A percentile compares a stretch with the other conserved stretches of the same genome.
phyloP scores from a whole-genome alignment of 2,888 invertebrate species.

The Mythimna loreyi region DNA sequence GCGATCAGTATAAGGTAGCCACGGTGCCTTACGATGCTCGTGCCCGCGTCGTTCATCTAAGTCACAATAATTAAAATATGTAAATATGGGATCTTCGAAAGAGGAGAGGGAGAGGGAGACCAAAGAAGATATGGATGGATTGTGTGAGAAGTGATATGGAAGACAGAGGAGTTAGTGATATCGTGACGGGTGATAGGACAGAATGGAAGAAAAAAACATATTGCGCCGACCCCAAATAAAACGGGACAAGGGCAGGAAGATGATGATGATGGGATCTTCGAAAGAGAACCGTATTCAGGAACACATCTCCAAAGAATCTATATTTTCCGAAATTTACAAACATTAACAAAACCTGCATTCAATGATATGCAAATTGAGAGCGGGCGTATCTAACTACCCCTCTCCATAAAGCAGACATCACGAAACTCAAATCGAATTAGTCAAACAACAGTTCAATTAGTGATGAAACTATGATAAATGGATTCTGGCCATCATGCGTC shows the following conservation, averaged over 20 bases:
- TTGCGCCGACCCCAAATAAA: too few species aligned
- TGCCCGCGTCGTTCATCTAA: slow-evolving; percentile 78
- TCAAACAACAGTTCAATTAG: slow-evolving; percentile 25
- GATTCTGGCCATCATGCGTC: slow-evolving; percentile 14
- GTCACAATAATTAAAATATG: slow-evolving; percentile 43
- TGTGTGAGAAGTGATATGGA: too few species aligned
- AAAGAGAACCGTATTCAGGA: not conserved
- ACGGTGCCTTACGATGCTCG: slow-evolving; percentile 73
- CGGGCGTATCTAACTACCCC: not conserved
- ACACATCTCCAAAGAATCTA: not conserved
- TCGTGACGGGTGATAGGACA: too few species aligned
- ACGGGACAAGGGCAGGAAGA: too few species aligned
- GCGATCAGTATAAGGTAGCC: slow-evolving; percentile 76
- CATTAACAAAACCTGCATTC: not conserved
- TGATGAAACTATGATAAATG: slow-evolving; percentile 21
- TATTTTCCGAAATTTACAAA: not conserved
- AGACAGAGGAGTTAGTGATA: too few species aligned
- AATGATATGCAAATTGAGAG: not conserved
- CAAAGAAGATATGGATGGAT: too few species aligned
- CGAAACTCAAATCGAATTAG: slow-evolving; percentile 15
- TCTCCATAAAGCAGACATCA: not conserved
- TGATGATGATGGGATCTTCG: not conserved
- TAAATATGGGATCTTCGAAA: not conserved
- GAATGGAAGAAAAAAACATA: too few species aligned
- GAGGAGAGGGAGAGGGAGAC: too few species aligned